phyloP scores from a whole-genome alignment of 2,888 invertebrate genomes.

The Callyntrura sp. region DNA sequence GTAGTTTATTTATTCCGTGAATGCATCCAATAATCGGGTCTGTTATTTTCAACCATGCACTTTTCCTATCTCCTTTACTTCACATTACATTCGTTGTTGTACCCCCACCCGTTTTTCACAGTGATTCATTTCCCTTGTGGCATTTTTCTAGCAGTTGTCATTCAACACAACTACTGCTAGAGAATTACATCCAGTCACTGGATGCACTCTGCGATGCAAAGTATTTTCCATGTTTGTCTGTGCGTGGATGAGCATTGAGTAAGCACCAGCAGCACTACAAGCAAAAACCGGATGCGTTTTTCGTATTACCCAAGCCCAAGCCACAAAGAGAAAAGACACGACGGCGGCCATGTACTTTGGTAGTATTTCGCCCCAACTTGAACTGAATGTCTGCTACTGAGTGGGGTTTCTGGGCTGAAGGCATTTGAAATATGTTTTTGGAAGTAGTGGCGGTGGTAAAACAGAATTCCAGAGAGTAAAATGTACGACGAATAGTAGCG shows the following conservation, averaged over 20 bases:
- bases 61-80: not conserved
- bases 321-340: not conserved
- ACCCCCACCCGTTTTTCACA: slow-evolving; percentile 8
- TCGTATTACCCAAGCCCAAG: slow-evolving; percentile 1
- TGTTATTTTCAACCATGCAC: slow-evolving; percentile 4
- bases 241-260: not conserved
- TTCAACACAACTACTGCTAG: slow-evolving; percentile 8
- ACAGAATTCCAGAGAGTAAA: not conserved
- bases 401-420: not conserved
- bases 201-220: slow-evolving; percentile 6
- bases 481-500: not conserved
- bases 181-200: not conserved
- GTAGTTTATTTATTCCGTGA: slow-evolving; percentile 48
- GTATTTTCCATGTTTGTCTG: not conserved
- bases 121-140: slow-evolving; percentile 60
- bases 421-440: slow-evolving; percentile 45
- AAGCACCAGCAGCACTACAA: not conserved
- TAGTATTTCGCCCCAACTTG: too few species aligned
- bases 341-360: not conserved
- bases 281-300: slow-evolving; percentile 37
- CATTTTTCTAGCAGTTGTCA: slow-evolving; percentile 24
- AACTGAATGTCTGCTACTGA: not conserved
- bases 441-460: not conserved
- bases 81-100: too few species aligned
- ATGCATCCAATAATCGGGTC: slow-evolving; percentile 49